These are phyloP conservation scores for Antheraea pernyi DNA, from an alignment of 1,140 invertebrate genomes.

Conservation along the genomic window DNA sequence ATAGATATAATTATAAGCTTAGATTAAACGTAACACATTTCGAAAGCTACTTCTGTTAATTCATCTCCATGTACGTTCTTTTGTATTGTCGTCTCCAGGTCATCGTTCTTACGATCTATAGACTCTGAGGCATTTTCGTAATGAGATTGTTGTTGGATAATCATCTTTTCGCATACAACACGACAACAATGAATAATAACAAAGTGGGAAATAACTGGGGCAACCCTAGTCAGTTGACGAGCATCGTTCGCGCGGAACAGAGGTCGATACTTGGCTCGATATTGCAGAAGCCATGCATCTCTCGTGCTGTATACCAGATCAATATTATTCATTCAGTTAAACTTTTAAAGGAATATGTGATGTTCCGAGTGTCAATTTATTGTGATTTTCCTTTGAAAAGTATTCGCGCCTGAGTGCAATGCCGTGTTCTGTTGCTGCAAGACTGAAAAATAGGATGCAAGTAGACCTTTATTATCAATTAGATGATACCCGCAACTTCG, in stretches of 20 bases:
- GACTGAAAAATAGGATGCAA: conserved; percentile 64
- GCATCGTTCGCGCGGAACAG: conserved; percentile 52
- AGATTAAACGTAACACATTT: background rate
- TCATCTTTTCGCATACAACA: conserved; percentile 20
- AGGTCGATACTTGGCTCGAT: conserved; percentile 29
- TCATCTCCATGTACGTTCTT: background rate
- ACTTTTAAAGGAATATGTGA: background rate
- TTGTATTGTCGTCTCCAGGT: background rate
- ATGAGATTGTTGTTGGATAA: conserved; percentile 39
- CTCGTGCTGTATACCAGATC: background rate
- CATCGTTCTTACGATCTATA: conserved; percentile 7
- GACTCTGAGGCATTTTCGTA: conserved; percentile 40
- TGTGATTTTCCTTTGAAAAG: background rate
- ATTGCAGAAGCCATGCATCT: conserved; percentile 24
- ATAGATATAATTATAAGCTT: too few species aligned
- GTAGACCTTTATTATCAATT: conserved; percentile 29
- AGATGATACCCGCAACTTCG: background rate
- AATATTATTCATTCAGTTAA: background rate
- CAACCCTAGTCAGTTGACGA: conserved; percentile 64
- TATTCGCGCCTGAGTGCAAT: conserved; percentile 29
- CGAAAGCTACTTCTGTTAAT: background rate
- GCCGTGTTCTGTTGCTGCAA: conserved; percentile 56
- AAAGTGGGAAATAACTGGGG: conserved; percentile 44
- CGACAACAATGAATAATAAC: conserved; percentile 58
- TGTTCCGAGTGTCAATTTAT: background rate